Evolutionary conservation across 2,797 vertebrate species (phyloP), one percentile per base, ranked within the genome.

Genomic region (Falco columbarius): DNA sequence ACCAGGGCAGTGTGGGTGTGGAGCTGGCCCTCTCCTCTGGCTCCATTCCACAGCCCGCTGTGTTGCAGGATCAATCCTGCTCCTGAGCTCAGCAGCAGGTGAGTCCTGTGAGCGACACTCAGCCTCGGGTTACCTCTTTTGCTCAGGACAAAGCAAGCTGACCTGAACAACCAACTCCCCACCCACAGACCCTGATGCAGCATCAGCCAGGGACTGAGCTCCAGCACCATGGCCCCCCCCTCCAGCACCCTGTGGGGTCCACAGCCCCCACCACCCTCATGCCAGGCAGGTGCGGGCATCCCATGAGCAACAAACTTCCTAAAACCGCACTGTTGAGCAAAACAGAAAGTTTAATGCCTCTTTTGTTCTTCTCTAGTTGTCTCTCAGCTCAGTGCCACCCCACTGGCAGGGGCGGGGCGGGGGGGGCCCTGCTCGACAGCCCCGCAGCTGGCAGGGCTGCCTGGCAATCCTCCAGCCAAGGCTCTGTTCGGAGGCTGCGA

Each of bases 261-360:
- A 0, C 56, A 63, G 38, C 17, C 22, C 66, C 40, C 63, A 36
- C 34, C 59, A 21, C 7, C 54, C 44, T 88, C 86, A 91, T 44
- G 23, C 21, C 56, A 13, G 22, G 56, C 72, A 70, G 29, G 8
- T 79, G 27, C 7, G 1, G 44, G 36, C n/a, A 82, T 14, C 81
- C 46, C 47, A 20, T 1, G 0, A 34, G 77, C 40, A 93, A 89
- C 30, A 86, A 70, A 91, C 30, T 49, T 71, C 85, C 87, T 81
- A 91, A 77, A 93, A 80, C 73, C 3, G 10, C 90, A 23, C 59
- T 32, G 26, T 38, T 59, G 36, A 87, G 47, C 12, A 67, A 85
- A 93, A 40, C 20, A 84, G 46, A 75, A 89, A 10, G 3, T 97
- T 97, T 97, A 97, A 97, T 97, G 88, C 34, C 27, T 86, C 73